Conservation (phyloP, 2,888 invertebrate genomes). For the Drosophila heteroneura region DNA sequence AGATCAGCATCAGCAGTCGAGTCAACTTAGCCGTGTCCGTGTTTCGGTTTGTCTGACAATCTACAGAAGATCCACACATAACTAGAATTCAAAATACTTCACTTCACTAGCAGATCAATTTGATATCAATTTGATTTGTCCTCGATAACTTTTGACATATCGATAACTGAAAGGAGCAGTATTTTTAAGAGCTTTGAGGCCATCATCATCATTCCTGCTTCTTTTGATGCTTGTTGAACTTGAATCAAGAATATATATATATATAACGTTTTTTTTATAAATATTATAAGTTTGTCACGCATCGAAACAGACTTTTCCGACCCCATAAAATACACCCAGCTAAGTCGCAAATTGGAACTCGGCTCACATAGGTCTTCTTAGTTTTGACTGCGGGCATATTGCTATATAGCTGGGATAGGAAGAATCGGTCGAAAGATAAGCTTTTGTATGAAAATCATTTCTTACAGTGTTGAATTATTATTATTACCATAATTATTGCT, state of each 20-base stretch:
- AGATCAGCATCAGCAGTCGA: not conserved
- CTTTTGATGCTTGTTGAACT: not conserved
- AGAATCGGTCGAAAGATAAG: not conserved
- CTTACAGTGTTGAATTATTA: too few relatives aligned
- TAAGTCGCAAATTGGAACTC: not conserved
- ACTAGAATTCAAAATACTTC: not conserved
- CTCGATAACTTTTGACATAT: not conserved
- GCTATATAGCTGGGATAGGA: not conserved
- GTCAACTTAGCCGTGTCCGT: too few relatives aligned
- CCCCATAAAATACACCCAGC: not conserved
- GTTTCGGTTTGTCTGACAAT: not conserved
- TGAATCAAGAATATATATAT: not conserved
- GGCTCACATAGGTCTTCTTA: not conserved
- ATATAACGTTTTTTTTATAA: not conserved
- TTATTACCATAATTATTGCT: not conserved
- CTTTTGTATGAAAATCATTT: not conserved
- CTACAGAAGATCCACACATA: not conserved
- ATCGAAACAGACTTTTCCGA: not conserved
- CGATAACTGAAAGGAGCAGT: not conserved
- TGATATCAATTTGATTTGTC: not conserved
- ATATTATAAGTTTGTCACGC: not conserved
- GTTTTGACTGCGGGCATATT: not conserved
- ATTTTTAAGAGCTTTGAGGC: not conserved
- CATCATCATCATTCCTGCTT: not conserved
- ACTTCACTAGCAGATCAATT: not conserved